These are phyloP conservation scores for Dolichallabes microphthalmus DNA, from an alignment of 2,113 vertebrate species.

Conservation along the genomic window DNA sequence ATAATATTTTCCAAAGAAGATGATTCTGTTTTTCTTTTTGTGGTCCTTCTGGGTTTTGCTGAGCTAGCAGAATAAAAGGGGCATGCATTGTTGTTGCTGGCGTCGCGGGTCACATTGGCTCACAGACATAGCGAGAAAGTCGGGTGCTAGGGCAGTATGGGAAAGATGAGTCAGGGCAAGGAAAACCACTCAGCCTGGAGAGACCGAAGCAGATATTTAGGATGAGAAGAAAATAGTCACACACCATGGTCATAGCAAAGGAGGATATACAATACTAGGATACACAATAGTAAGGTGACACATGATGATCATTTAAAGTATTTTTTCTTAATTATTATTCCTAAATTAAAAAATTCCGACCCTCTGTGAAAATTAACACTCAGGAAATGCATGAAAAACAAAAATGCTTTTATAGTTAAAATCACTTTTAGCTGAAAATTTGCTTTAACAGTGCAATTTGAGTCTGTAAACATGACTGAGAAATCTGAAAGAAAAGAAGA, in stretches of 20 bases:
- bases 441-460: neutral
- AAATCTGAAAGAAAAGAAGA: neutral
- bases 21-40: conserved; percentile 61
- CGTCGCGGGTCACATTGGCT: conserved; percentile 35
- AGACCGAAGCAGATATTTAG: conserved; percentile 32
- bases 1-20: conserved; percentile 71
- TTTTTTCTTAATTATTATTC: neutral
- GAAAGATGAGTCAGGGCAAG: conserved; percentile 50
- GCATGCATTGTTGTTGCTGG: conserved; percentile 54
- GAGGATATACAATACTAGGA: too few species aligned
- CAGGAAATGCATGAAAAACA: neutral
- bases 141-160: conserved; percentile 16
- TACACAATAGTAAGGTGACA: neutral
- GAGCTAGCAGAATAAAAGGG: conserved; percentile 58
- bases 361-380: neutral
- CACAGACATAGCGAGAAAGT: conserved; percentile 21
- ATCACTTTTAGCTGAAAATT: neutral
- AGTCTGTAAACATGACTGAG: neutral
- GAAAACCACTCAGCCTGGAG: conserved; percentile 39
- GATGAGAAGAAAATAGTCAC: conserved; percentile 30
- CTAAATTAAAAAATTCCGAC: neutral
- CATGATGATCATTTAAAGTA: neutral
- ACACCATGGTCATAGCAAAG: neutral
- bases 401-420: neutral
- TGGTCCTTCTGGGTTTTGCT: conserved; percentile 51